A percentile compares a stretch with the other conserved stretches of the same genome.
These are phyloP conservation scores for Xylota segnis DNA, from an alignment of 2,888 invertebrate species.

Conservation along the genomic window DNA sequence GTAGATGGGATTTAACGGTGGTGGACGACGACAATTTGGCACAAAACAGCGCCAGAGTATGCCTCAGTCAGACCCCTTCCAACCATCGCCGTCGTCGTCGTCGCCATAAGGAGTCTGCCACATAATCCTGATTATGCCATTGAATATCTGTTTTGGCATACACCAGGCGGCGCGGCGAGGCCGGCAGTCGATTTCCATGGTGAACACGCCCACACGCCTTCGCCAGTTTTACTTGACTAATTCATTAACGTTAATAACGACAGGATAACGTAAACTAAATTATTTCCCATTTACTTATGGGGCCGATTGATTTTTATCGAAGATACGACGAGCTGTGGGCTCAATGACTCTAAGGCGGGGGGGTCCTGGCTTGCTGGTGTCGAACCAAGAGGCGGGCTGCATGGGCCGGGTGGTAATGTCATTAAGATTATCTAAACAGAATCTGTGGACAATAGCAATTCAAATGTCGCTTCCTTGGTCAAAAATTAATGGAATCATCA, in stretches of 20 bases:
- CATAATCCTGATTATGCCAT: conserved; percentile 66
- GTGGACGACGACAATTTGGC: conserved; percentile 39
- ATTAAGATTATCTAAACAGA: conserved; percentile 60
- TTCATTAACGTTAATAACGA: conserved; percentile 71
- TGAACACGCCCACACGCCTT: conserved; percentile 38
- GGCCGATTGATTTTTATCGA: conserved; percentile 61
- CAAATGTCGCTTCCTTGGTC: conserved; percentile 52
- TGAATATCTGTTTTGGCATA: conserved; percentile 62
- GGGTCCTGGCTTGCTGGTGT: neutral
- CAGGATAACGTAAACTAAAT: conserved; percentile 65
- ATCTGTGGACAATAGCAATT: conserved; percentile 57
- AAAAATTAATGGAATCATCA: conserved; percentile 66
- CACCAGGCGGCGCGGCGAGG: neutral
- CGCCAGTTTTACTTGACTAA: conserved; percentile 57
- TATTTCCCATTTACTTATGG: conserved; percentile 49
- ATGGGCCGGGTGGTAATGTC: conserved; percentile 10
- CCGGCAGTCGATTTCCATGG: neutral
- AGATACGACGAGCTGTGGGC: neutral
- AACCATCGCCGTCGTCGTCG: neutral
- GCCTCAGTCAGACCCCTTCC: neutral
- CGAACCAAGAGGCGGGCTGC: neutral
- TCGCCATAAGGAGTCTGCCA: conserved; percentile 28
- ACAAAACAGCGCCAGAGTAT: conserved; percentile 43
- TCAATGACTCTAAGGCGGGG: neutral
- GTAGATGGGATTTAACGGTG: conserved; percentile 22